Evolutionary conservation across 2,113 vertebrate species (phyloP).

Genomic region (Gila orcuttii): DNA sequence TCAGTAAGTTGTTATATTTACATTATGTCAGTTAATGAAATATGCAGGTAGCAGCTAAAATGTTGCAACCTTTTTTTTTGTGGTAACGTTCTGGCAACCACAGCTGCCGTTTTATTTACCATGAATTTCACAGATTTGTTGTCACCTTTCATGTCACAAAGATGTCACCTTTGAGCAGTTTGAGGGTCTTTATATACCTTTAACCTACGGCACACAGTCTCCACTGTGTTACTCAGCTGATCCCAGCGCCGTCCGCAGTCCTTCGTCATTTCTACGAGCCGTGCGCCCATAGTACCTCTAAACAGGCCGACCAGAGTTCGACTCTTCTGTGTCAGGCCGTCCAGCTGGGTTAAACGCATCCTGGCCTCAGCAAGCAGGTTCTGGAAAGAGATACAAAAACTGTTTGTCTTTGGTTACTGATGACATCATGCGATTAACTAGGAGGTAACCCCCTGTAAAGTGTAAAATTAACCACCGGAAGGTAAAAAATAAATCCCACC

Average conservation of each 20-base stretch:
- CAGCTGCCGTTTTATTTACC: no score
- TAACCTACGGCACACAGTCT: slow-evolving; percentile 61
- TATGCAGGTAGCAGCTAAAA: no score
- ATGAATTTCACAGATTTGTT: no score
- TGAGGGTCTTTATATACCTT: slow-evolving; percentile 61
- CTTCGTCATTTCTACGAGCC: slow-evolving; percentile 63
- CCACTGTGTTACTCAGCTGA: slow-evolving; percentile 60
- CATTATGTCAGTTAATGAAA: no score
- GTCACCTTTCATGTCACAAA: neutral
- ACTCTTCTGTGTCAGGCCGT: slow-evolving; percentile 71
- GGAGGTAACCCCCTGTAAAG: neutral
- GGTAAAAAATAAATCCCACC: slow-evolving; percentile 24
- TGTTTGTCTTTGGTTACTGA: neutral
- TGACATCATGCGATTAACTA: neutral
- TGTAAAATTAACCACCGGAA: neutral
- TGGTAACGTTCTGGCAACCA: no score
- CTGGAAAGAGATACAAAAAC: slow-evolving; percentile 55
- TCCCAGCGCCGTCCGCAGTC: slow-evolving; percentile 74
- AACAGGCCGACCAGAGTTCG: slow-evolving; percentile 64
- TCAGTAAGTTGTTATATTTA: no score
- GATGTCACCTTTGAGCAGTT: neutral
- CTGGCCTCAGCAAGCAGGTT: slow-evolving; percentile 67
- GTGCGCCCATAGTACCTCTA: slow-evolving; percentile 54
- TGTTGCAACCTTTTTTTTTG: no score
- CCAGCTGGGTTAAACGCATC: slow-evolving; percentile 70